These are phyloP conservation scores for Lycia hirtaria DNA, from an alignment of 2,888 invertebrate genomes.

Conservation along the genomic window DNA sequence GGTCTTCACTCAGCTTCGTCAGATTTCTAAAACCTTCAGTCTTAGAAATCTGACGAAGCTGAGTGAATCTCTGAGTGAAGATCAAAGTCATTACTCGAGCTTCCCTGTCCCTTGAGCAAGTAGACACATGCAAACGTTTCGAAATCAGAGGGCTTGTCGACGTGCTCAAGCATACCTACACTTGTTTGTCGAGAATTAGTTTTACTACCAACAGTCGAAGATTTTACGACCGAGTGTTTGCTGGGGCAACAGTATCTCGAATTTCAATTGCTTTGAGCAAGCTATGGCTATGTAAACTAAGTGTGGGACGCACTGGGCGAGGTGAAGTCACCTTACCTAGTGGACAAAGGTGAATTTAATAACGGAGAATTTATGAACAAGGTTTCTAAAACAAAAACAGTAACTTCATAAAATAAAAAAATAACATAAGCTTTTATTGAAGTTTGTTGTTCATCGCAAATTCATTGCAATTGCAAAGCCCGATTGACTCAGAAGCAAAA, in stretches of 20 bases:
- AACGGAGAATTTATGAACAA: background rate
- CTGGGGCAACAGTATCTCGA: conserved; percentile 37
- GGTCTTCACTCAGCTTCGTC: too few species aligned
- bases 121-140: conserved; percentile 64
- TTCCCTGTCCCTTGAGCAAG: conserved; percentile 50
- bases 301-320: conserved; percentile 22
- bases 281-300: conserved; percentile 18
- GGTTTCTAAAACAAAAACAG: background rate
- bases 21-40: conserved; percentile 1
- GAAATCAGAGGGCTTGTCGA: conserved; percentile 67
- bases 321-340: conserved; percentile 27
- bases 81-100: conserved; percentile 50
- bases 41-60: conserved; percentile 10
- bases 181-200: conserved; percentile 59
- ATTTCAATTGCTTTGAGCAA: conserved; percentile 31
- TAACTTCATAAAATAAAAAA: background rate
- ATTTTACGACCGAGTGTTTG: conserved; percentile 46
- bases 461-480: too few species aligned
- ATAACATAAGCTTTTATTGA: too few species aligned
- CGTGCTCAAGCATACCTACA: conserved; percentile 42
- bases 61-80: conserved; percentile 40
- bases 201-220: conserved; percentile 44
- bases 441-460: too few species aligned
- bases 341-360: background rate
- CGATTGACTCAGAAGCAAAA: too few species aligned